phyloP scores from a whole-genome alignment of 2,113 vertebrate species.

The Myrmophylax atrothorax region DNA sequence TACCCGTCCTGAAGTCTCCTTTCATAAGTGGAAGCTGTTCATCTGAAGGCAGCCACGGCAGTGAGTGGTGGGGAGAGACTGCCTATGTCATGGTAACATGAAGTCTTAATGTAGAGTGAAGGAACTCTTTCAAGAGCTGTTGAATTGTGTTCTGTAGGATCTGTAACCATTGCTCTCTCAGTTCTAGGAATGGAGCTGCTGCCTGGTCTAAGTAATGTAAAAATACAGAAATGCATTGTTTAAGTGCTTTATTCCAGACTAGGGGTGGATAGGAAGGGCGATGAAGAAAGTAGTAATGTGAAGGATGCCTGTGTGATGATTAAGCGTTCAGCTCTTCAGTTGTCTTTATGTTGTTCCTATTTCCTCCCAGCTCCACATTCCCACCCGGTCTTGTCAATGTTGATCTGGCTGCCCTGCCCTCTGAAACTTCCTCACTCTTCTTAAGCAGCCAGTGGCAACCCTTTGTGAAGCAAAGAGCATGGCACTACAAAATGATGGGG shows the following conservation, averaged over 20 bases:
- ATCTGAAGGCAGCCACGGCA: not conserved
- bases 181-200: not conserved
- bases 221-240: not conserved
- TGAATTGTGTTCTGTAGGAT: not conserved
- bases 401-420: not conserved
- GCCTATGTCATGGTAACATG: not conserved
- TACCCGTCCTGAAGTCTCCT: not conserved
- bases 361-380: not conserved
- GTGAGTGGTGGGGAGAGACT: not conserved
- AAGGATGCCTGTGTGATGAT: not conserved
- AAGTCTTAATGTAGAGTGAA: not conserved
- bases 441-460: accelerated
- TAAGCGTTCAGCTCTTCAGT: not conserved
- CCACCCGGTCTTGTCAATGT: not conserved
- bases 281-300: not conserved
- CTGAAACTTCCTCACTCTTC: not conserved
- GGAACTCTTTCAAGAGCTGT: not conserved
- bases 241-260: not conserved
- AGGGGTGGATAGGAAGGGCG: not conserved
- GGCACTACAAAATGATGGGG: accelerated
- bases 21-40: not conserved
- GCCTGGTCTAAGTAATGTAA: not conserved
- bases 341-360: not conserved
- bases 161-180: not conserved
- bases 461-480: not conserved